phyloP scores from a whole-genome alignment of 1,140 invertebrate genomes.

The Scaptomyza pallida region DNA sequence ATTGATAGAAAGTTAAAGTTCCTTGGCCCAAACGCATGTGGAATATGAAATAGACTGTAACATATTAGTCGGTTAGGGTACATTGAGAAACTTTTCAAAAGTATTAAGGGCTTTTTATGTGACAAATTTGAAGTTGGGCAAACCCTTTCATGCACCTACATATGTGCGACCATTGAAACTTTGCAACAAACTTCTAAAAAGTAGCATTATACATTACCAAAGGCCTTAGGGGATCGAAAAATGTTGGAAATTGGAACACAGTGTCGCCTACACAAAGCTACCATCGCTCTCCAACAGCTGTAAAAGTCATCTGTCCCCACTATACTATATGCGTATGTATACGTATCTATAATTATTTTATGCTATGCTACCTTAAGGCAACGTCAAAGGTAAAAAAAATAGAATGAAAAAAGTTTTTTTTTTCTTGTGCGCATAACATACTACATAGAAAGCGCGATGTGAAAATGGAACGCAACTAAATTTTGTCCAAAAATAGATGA shows the following conservation, averaged over 20 bases:
- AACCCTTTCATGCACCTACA: background rate
- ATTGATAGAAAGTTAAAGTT: background rate
- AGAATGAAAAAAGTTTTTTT: conserved; percentile 52
- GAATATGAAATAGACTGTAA: background rate
- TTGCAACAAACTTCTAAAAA: conserved; percentile 8
- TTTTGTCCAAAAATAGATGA: conserved; percentile 75
- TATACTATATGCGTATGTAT: conserved; percentile 30
- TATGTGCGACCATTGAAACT: conserved; percentile 15
- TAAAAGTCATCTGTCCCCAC: conserved; percentile 33
- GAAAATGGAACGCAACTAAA: conserved; percentile 78
- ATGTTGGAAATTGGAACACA: conserved; percentile 31
- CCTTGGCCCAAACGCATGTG: background rate
- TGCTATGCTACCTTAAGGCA: conserved; percentile 72
- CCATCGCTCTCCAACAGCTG: conserved; percentile 27
- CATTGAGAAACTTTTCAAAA: background rate
- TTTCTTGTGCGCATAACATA: conserved; percentile 25
- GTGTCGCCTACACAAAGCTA: conserved; percentile 41
- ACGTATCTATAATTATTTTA: conserved; percentile 56
- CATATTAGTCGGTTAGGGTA: background rate
- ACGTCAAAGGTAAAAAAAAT: conserved; percentile 80
- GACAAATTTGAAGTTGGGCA: background rate
- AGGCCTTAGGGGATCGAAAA: conserved; percentile 15
- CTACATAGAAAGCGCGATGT: conserved; percentile 21
- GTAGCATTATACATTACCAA: conserved; percentile 29
- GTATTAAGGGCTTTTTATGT: too few relatives aligned